Base-by-base conservation (phyloP, 2,888 invertebrate genomes). In the Pachliopta kotzebuea region DNA sequence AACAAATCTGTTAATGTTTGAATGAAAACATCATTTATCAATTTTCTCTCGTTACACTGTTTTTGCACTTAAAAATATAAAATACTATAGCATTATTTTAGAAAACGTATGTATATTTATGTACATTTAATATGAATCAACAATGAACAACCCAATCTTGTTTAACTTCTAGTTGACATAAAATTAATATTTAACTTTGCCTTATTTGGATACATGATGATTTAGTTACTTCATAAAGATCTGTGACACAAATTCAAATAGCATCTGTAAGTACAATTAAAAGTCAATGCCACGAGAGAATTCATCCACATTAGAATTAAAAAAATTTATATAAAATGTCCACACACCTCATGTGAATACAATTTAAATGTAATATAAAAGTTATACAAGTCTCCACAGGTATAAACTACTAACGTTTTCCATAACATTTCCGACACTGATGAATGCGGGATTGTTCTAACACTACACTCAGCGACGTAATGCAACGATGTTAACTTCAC, bases 281-380 rank as follows among this genome's bases (percentile, higher is more conserved):
- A 76, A 79, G 78, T 76, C 82, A 88, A 90, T 88, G 90, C 86
- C 87, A 90, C 88, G 90, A 90, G 90, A 90, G 90, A 90, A 90
- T 77, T 78, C 79, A 81, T 78, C 74, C 76, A 83, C 81, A 81
- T 83, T 80, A 80, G 80, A 81, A 84, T 83, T 84, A 87, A 85
- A 64, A 85, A 65, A 65, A 60, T 84, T 79, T 88, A 85, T 90
- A 90, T 81, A 90, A 90, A 91, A 89, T 81, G 83, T 88, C 86
- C 88, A 86, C 88, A 86, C 86, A 87, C 83, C 84, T 83, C 81
- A 80, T 82, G 80, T 83, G 85, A 85, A 88, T 86, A 88, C 85
- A 86, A 80, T 80, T 74, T 68, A 76, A 82, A 77, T 85, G 86
- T 81, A 83, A 83, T 90, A 90, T 79, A 90, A 89, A 90, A 88